These are phyloP conservation scores for Pilophorus perplexus DNA, from an alignment of 2,888 invertebrate species.

Conservation along the genomic window DNA sequence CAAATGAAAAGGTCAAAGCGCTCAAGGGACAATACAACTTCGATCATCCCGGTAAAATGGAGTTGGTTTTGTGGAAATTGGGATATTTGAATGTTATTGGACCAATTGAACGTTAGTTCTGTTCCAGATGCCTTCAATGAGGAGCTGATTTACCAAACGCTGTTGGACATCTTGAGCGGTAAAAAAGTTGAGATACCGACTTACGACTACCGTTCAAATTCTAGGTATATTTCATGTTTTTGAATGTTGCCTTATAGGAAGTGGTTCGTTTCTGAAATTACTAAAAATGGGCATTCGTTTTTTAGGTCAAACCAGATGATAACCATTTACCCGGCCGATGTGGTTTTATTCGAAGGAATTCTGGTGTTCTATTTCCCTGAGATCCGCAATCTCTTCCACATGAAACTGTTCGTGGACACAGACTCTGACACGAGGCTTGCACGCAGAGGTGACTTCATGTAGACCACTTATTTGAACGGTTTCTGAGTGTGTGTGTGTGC, in stretches of 20 bases:
- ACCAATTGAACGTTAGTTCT: too few relatives aligned
- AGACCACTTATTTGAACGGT: too few relatives aligned
- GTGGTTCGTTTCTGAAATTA: background rate
- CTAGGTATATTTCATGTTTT: conserved; percentile 61
- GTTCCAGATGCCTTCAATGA: conserved; percentile 87
- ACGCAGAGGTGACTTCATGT: conserved; percentile 75
- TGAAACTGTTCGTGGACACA: conserved; percentile 99
- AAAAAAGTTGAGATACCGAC: conserved; percentile 85
- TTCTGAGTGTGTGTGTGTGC: too few relatives aligned
- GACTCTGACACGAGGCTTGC: conserved; percentile 97
- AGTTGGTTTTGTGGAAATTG: too few relatives aligned
- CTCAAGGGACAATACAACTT: conserved; percentile 94
- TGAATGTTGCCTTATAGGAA: background rate
- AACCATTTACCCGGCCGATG: conserved; percentile 61
- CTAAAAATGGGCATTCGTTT: background rate
- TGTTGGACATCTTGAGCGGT: conserved; percentile 80
- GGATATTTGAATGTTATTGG: conserved; percentile 12
- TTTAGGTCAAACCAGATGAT: conserved; percentile 37
- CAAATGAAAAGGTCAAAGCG: conserved; percentile 76
- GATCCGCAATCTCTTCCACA: conserved; percentile 91
- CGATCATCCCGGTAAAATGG: conserved; percentile 78
- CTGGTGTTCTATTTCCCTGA: conserved; percentile 96
- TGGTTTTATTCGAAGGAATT: conserved; percentile 96
- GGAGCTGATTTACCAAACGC: conserved; percentile 73
- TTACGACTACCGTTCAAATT: conserved; percentile 90